Conservation (phyloP, 2,113 vertebrate species). For the Odontophorus gujanensis region DNA sequence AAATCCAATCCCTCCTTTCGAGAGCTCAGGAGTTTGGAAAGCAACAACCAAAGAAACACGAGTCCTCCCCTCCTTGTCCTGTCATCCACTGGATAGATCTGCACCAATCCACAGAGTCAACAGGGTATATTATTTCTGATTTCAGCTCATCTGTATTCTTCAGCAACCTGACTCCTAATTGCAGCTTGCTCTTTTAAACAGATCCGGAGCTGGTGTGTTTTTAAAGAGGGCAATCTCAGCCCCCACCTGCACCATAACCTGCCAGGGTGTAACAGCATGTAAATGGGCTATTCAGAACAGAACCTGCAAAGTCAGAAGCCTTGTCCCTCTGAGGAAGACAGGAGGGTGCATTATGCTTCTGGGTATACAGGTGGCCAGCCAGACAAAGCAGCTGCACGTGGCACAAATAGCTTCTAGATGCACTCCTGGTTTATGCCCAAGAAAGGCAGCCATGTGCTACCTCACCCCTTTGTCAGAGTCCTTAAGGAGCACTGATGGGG, state of each 20-base stretch:
- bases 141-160: neutral
- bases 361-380: constrained; percentile 54
- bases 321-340: neutral
- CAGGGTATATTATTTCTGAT: neutral
- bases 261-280: neutral
- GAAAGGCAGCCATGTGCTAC: neutral
- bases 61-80: neutral
- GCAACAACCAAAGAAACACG: neutral
- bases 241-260: neutral
- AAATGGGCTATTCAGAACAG: neutral
- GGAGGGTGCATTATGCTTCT: constrained; percentile 36
- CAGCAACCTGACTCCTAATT: constrained; percentile 20
- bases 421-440: constrained; percentile 10
- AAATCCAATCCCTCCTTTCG: neutral
- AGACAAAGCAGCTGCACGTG: neutral
- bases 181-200: constrained; percentile 23
- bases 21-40: neutral
- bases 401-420: constrained; percentile 9
- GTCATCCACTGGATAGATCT: neutral
- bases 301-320: constrained; percentile 13
- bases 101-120: neutral
- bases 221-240: constrained; percentile 44
- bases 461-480: neutral
- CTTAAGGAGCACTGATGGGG: neutral
- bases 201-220: constrained; percentile 25